Evolutionary conservation across 2,797 vertebrate species (phyloP).

Genomic region (Chaetodon trifasciatus): DNA sequence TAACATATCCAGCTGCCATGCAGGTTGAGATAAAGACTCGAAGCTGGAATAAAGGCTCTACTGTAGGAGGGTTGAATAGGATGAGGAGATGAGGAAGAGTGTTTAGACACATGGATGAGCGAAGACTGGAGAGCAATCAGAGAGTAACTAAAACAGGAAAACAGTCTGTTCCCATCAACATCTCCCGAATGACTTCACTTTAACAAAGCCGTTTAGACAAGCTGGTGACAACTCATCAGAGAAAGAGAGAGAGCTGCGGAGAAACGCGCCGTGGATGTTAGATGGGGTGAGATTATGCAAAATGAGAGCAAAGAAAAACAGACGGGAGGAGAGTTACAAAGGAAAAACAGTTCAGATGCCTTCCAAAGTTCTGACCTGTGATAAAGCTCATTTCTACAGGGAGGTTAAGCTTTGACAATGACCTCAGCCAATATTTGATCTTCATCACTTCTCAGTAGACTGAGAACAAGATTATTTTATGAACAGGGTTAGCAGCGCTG

Average conservation of each 20-base stretch:
- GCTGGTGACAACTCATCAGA: conserved; percentile 74
- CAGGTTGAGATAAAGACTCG: conserved; percentile 27
- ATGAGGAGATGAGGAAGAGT: conserved; percentile 59
- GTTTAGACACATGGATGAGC: conserved; percentile 80
- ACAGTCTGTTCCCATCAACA: conserved; percentile 72
- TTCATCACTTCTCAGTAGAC: background rate
- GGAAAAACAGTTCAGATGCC: conserved; percentile 35
- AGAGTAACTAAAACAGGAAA: conserved; percentile 81
- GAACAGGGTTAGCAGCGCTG: background rate
- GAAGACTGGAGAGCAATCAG: conserved; percentile 79
- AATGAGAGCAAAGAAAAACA: conserved; percentile 57
- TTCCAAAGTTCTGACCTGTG: conserved; percentile 42
- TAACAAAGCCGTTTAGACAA: conserved; percentile 69
- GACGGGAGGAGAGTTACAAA: conserved; percentile 17
- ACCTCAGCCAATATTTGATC: conserved; percentile 21
- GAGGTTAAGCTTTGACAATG: conserved; percentile 23
- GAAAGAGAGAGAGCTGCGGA: conserved; percentile 52
- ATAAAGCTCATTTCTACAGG: conserved; percentile 44
- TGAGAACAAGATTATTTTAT: conserved; percentile 18
- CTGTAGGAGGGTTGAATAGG: conserved; percentile 40
- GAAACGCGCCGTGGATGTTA: conserved; percentile 53
- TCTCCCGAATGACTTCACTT: conserved; percentile 75
- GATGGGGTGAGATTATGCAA: conserved; percentile 56
- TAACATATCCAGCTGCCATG: conserved; percentile 26
- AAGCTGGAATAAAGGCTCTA: conserved; percentile 31